Base-by-base conservation (phyloP, 2,797 vertebrate species). In the Schizothorax lantsangensis region DNA sequence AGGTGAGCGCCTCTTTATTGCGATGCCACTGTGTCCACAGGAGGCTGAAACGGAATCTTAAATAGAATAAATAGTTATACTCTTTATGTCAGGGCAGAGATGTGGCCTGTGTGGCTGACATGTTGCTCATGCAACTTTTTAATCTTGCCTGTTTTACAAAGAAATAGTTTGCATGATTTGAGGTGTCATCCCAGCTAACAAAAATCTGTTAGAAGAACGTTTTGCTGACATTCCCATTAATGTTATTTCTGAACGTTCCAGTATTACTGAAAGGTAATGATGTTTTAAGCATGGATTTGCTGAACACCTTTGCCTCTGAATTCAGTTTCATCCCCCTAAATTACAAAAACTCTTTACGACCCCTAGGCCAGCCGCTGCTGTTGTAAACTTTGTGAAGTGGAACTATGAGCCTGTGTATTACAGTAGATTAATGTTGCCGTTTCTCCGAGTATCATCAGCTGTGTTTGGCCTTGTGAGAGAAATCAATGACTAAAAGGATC, bases 401-500 rank as follows among this genome's bases (percentile, higher is more conserved):
- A 88, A 88, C 87, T 72, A 54, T 71, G 71, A 78, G 75, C 73
- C 59, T 86, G 79, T 90, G 87, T 38, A 88, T 92, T 87, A 47
- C 82, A 4, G 81, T 84, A 73, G 91, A 93, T 92, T 94, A 91
- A 93, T 93, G 64, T 47, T 84, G 82, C 84, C 68, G 87, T 92
- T 92, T 89, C 83, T 91, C 88, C 79, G 49, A 8, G 57, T 78
- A 86, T 87, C 80, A 83, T 85, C 21, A 21, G 88, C 85, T 88
- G 87, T 86, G 80, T 92, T 93, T 86, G 91, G 92, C 92, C 92
- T 92, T 91, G 90, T 88, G 90, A 77, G 49, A 49, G 87, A 93
- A 93, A 93, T 94, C 92, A n/a, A 74, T 93, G 84, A 45, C 79
- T 88, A 84, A 91, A 93, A 92, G 90, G 89, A 94, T 93, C 91